Percentiles rank a stretch among this genome's conserved stretches.
phyloP scores from a whole-genome alignment of 2,797 vertebrate genomes.

The Falco novaeseelandiae region DNA sequence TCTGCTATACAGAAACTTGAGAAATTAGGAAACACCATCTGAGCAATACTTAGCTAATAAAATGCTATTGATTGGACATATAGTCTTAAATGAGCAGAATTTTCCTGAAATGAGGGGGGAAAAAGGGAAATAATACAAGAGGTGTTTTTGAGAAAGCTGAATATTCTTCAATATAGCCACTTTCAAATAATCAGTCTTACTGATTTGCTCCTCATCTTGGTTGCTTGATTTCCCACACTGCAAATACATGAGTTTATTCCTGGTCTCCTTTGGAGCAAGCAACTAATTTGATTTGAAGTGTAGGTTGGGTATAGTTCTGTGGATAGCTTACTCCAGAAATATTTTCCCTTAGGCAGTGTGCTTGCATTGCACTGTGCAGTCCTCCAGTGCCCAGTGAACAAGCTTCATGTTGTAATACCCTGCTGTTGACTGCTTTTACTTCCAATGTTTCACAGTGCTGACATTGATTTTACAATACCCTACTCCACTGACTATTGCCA shows the following conservation, averaged over 20 bases:
- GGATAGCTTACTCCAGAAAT: background rate
- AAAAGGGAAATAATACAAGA: background rate
- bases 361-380: background rate
- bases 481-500: background rate
- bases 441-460: background rate
- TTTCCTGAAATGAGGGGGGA: background rate
- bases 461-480: background rate
- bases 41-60: background rate
- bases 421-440: background rate
- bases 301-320: background rate
- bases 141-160: background rate
- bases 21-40: background rate
- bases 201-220: background rate
- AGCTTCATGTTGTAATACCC: background rate
- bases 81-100: background rate
- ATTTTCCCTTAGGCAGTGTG: background rate
- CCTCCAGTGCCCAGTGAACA: background rate
- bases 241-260: background rate
- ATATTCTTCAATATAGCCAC: background rate
- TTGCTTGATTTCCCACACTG: background rate
- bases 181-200: background rate
- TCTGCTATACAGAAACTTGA: background rate
- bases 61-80: background rate
- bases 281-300: background rate
- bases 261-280: background rate